phyloP scores from a whole-genome alignment of 2,113 vertebrate genomes.

The Nothoprocta perdicaria region DNA sequence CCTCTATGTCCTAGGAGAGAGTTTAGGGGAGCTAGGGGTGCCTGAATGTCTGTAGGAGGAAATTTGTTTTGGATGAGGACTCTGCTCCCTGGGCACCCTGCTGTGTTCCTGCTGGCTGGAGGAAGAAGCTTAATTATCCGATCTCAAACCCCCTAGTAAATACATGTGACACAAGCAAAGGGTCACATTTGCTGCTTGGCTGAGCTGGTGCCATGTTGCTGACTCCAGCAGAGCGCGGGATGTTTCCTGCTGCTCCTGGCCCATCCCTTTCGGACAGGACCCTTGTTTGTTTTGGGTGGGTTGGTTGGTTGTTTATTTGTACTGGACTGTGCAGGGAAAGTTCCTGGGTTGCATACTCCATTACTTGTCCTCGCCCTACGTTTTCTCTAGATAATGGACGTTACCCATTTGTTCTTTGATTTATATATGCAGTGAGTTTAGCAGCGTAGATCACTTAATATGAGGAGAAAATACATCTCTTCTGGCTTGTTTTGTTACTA shows the following conservation, averaged over 20 bases:
- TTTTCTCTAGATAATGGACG: slow-evolving; percentile 31
- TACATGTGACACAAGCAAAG: not conserved
- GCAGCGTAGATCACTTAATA: not conserved
- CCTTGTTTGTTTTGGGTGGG: not conserved
- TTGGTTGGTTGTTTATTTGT: slow-evolving; percentile 3
- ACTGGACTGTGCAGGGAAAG: not conserved
- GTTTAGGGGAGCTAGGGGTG: not conserved
- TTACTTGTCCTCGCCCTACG: not conserved
- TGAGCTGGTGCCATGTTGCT: not conserved
- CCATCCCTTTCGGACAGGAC: not conserved
- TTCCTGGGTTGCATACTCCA: slow-evolving; percentile 18
- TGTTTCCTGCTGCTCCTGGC: slow-evolving; percentile 6
- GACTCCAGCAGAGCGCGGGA: slow-evolving; percentile 23
- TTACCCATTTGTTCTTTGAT: not conserved
- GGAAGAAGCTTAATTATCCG: not conserved
- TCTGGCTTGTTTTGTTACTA: not conserved
- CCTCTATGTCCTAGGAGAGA: rapidly evolving
- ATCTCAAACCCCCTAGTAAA: not conserved
- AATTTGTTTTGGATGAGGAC: not conserved
- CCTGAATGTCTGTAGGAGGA: rapidly evolving
- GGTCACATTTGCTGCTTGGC: not conserved
- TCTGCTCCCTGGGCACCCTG: not conserved
- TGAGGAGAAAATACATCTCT: not conserved
- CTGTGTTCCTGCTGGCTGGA: not conserved
- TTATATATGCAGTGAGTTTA: not conserved